Conservation (phyloP, 2,113 vertebrate species). For the Varanus salvator region DNA sequence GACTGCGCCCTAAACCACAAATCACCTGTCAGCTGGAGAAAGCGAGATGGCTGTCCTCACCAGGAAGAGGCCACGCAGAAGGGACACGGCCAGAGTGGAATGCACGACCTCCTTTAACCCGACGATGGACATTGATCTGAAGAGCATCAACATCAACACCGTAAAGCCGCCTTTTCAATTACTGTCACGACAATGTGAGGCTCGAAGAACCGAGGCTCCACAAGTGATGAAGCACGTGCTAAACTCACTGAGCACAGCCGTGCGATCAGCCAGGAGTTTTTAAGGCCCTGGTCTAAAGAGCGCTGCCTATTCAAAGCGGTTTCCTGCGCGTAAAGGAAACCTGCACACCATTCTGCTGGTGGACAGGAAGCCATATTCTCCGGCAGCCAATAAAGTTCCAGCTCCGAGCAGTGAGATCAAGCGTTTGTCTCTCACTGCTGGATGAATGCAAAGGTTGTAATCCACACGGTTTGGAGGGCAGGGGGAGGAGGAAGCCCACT, state of each 20-base stretch:
- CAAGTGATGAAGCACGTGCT: not conserved
- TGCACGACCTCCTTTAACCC: constrained; percentile 10
- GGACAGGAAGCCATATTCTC: not conserved
- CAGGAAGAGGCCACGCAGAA: not conserved
- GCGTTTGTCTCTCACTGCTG: no score
- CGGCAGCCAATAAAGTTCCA: not conserved
- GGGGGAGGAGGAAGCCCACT: not conserved
- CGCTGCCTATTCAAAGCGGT: no score
- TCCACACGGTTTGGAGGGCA: not conserved
- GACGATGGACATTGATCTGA: not conserved
- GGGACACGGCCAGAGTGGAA: not conserved
- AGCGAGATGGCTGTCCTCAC: constrained; percentile 11
- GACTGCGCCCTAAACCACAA: constrained; percentile 10
- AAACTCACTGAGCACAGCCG: not conserved
- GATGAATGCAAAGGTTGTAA: not conserved
- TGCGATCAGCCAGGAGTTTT: not conserved
- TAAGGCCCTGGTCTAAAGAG: not conserved
- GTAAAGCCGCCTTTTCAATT: not conserved
- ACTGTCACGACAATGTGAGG: not conserved
- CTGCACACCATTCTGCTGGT: not conserved
- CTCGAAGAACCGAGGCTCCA: not conserved
- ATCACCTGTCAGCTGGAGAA: constrained; percentile 6
- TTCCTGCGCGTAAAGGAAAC: not conserved
- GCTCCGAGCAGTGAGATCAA: not conserved
- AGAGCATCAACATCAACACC: not conserved